Evolutionary conservation across 53 echinoderm and acorn worm species (phyloP), one percentile per base, ranked within the genome.

Genomic region (Mesocentrotus franciscanus): DNA sequence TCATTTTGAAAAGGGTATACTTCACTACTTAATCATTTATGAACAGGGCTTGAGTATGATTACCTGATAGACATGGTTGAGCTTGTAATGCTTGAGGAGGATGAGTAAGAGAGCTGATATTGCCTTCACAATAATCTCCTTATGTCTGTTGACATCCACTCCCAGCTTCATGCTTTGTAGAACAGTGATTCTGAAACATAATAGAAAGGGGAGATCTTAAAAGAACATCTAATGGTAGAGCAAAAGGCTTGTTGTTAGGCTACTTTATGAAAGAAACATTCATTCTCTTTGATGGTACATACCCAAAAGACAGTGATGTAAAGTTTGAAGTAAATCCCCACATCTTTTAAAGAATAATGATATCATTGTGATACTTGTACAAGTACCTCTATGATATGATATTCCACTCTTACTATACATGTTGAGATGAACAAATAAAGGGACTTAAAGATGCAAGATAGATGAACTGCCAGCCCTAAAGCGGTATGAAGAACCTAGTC

Each of bases 51-150:
- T 61, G 16, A 39, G 74, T 0, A 8, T 36, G 9, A 79, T 97
- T 96, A 97, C 97, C 97, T 98, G 97, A 78, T 98, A 98, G n/a
- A 98, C 97, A 90, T 98, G 99, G 92, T 98, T 98, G 71, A 98
- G 97, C 66, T 98, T 98, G 96, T 98, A 98, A 95, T 98, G 99
- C 96, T 98, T 98, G 56, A 98, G 99, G 3, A 98, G 97, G 27
- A 98, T 95, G 14, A 98, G 95, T 0, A 98, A 79, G 29, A 97
- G 91, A 58, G 97, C 97, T 30, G 99, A 98, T 35, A 98, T 98
- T 26, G 97, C 93, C 94, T 98, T 98, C 6, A 98, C 99, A 32
- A 98, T 98, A 91, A 98, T 97, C 96, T 98, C 99, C 78, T 98
- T 98, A 83, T 98, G 99, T 90, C 99, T 95, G 94, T 98, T 98